A percentile compares a stretch with the other conserved stretches of the same genome.
phyloP scores from a whole-genome alignment of 2,888 invertebrate genomes.

The Brachynemurus nebulosus region DNA sequence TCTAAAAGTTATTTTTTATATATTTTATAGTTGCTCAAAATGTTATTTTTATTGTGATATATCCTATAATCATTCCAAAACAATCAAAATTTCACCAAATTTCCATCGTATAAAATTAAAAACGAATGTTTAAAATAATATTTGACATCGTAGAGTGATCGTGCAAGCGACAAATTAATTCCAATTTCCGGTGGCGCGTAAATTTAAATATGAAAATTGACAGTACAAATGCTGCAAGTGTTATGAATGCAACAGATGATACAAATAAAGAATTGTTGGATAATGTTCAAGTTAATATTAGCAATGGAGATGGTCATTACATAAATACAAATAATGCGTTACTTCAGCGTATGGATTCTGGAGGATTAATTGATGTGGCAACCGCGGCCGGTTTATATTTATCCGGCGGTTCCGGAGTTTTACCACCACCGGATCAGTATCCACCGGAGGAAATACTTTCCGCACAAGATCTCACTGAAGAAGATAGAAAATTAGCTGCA shows the following conservation, averaged over 20 bases:
- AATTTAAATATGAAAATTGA: not conserved
- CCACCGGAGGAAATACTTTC: constrained; percentile 29
- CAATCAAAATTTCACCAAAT: too few relatives aligned
- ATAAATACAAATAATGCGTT: constrained; percentile 27
- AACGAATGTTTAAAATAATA: too few relatives aligned
- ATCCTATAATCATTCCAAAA: too few relatives aligned
- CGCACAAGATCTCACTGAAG: constrained; percentile 37
- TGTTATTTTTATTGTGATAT: constrained; percentile 1
- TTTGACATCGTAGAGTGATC: constrained; percentile 14
- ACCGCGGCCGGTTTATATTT: constrained; percentile 26
- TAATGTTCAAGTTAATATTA: constrained; percentile 26
- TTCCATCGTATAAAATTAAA: too few relatives aligned
- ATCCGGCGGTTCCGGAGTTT: constrained; percentile 30
- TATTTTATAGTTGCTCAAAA: not conserved
- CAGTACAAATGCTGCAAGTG: not conserved
- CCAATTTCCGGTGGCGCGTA: too few relatives aligned
- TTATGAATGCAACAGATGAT: constrained; percentile 9
- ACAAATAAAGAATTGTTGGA: constrained; percentile 25
- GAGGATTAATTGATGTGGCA: constrained; percentile 28
- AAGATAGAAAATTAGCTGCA: constrained; percentile 44
- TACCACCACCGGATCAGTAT: constrained; percentile 30
- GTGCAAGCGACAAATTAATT: constrained; percentile 11
- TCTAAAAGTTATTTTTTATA: not conserved
- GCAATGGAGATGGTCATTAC: constrained; percentile 20
- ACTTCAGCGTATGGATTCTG: constrained; percentile 28